These are phyloP conservation scores for Stercorarius parasiticus DNA, from an alignment of 2,113 vertebrate species.

Conservation along the genomic window DNA sequence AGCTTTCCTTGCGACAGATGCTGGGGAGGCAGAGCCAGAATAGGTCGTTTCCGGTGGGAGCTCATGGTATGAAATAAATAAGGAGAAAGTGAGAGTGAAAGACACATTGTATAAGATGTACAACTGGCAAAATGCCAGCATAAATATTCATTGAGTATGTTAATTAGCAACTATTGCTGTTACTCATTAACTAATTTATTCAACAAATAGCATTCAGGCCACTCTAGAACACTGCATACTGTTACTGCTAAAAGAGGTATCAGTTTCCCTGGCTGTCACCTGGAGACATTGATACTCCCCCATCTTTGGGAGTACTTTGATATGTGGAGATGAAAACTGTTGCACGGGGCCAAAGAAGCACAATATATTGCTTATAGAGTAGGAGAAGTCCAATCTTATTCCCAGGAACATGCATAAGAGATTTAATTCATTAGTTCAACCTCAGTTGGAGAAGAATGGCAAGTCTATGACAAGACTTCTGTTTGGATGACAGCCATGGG, in stretches of 20 bases:
- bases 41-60: constrained; percentile 15
- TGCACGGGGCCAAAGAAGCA: neutral
- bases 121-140: constrained; percentile 43
- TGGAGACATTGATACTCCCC: constrained; percentile 60
- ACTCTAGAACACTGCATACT: constrained; percentile 63
- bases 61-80: constrained; percentile 48
- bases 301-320: constrained; percentile 32
- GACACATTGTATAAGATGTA: constrained; percentile 62
- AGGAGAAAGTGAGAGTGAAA: constrained; percentile 62
- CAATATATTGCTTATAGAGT: neutral
- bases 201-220: constrained; percentile 62
- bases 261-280: constrained; percentile 64
- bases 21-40: constrained; percentile 10
- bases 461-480: neutral
- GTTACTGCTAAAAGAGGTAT: constrained; percentile 60
- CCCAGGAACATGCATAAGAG: neutral
- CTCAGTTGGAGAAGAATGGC: neutral
- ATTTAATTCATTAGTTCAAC: neutral
- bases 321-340: constrained; percentile 12
- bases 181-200: constrained; percentile 71
- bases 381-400: neutral
- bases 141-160: constrained; percentile 68
- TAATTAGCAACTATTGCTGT: constrained; percentile 70
- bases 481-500: neutral
- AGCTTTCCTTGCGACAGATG: neutral